Base-by-base conservation (phyloP, 1,140 invertebrate genomes). In the Agraylea sexmaculata region DNA sequence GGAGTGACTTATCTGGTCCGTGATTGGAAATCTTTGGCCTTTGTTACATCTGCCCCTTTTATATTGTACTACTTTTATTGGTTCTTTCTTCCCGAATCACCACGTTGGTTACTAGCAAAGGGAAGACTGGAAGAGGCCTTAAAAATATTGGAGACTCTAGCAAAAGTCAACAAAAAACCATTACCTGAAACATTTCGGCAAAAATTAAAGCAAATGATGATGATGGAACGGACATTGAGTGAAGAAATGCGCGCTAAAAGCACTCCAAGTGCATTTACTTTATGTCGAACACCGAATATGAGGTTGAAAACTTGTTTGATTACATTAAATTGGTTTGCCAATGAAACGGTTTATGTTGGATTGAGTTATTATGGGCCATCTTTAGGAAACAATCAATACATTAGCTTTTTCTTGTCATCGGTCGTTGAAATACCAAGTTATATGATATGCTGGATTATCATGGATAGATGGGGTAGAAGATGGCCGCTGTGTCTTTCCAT, bases 201-300 rank as follows among this genome's bases (percentile, higher is more conserved):
- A 27, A 82, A 80, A 54, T 54, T 87, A 5, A 76, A 80, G 51
- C 74, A 78, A 56, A 63, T 73, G 51, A 80, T 83, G 62, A 69
- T 75, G 46, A 70, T 81, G 58, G 71, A 77, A 47, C 73, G 74
- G 47, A 59, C 69, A 1, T 62, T 71, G 51, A 75, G 74, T 49
- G 73, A 83, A 52, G 69, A 76, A 50, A 59, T 73, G 50, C 62
- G 68, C 57, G 47, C 73, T 39, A 58, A 73, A 15, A 69, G 66
- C 51, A 66, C 73, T 35, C 74, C 75, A 4, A 81, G 80, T 16
- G 72, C 85, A 2, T 66, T 73, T 25, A 77, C 81, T 28, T 63
- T 89, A 2, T 89, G 81, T 50, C 70, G 70, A 48, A 87, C 86
- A 1, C 85, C 87, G 1, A 91, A 91, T 59, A 86, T 90, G 81